Conservation (phyloP, 2,113 vertebrate species). For the Globicephala melas region DNA sequence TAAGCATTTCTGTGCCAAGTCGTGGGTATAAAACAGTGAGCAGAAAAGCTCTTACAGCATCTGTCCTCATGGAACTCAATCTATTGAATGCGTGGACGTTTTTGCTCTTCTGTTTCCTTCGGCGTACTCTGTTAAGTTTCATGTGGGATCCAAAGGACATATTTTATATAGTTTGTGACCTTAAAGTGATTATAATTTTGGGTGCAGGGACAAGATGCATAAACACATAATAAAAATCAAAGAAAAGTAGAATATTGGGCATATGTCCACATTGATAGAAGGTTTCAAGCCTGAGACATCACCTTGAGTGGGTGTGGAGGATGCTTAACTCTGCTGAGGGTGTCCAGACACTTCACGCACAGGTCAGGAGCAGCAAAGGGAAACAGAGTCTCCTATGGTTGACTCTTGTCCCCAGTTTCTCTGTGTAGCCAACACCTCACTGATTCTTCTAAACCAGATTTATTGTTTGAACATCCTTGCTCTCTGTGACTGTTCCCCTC, state of each 20-base stretch:
- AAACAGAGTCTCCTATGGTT: neutral
- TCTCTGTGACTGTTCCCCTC: neutral
- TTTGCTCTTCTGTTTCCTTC: neutral
- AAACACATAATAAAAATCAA: neutral
- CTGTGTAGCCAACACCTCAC: neutral
- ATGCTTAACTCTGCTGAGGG: neutral
- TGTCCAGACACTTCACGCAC: neutral
- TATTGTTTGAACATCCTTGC: neutral
- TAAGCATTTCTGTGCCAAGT: neutral
- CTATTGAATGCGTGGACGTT: neutral
- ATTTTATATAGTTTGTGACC: slow-evolving; percentile 1
- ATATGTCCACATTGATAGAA: neutral
- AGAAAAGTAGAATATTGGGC: neutral
- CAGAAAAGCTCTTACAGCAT: neutral
- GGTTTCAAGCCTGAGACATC: neutral
- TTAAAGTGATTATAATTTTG: neutral
- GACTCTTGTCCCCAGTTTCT: neutral
- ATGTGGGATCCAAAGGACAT: neutral
- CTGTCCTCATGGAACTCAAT: neutral
- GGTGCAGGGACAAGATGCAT: neutral
- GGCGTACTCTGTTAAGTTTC: neutral
- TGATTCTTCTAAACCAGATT: neutral
- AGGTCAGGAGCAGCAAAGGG: neutral
- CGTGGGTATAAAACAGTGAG: neutral
- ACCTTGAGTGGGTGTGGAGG: rapidly evolving